A percentile compares a stretch with the other conserved stretches of the same genome.
These are phyloP conservation scores for Nothura maculosa DNA, from an alignment of 2,797 vertebrate species.

Conservation along the genomic window DNA sequence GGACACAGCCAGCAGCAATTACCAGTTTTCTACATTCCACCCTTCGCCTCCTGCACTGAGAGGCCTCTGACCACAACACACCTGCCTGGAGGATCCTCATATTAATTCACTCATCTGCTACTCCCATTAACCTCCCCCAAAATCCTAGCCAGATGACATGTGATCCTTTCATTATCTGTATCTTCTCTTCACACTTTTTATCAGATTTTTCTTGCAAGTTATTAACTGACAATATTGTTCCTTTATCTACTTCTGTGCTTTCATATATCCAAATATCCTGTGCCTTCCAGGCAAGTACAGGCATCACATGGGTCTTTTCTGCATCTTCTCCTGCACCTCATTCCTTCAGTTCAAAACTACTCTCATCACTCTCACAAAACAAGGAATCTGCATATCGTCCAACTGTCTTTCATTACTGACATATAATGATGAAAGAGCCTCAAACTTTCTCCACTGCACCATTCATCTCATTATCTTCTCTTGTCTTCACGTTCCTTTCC, in stretches of 20 bases:
- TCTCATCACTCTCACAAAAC: conserved; percentile 37
- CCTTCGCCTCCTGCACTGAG: background rate
- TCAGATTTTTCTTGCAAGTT: background rate
- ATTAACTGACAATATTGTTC: background rate
- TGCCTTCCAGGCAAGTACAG: conserved; percentile 3
- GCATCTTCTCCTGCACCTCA: background rate
- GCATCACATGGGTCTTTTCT: background rate
- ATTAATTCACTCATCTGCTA: fast-evolving
- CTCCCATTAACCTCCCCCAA: background rate
- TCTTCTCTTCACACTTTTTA: background rate
- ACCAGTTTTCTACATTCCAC: background rate
- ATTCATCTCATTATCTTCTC: background rate
- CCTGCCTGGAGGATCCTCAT: background rate
- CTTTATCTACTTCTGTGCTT: background rate
- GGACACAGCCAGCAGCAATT: background rate
- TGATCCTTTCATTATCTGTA: background rate
- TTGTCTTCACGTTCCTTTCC: background rate
- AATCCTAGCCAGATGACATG: background rate
- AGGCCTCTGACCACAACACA: background rate
- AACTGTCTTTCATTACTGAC: conserved; percentile 11
- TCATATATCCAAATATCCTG: conserved; percentile 38
- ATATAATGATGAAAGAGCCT: background rate
- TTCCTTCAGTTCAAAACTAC: conserved; percentile 5
- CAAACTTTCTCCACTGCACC: background rate
- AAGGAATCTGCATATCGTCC: background rate